Evolutionary conservation across 2,113 vertebrate species (phyloP), one percentile per base, ranked within the genome.

Genomic region (Scolopax mira): DNA sequence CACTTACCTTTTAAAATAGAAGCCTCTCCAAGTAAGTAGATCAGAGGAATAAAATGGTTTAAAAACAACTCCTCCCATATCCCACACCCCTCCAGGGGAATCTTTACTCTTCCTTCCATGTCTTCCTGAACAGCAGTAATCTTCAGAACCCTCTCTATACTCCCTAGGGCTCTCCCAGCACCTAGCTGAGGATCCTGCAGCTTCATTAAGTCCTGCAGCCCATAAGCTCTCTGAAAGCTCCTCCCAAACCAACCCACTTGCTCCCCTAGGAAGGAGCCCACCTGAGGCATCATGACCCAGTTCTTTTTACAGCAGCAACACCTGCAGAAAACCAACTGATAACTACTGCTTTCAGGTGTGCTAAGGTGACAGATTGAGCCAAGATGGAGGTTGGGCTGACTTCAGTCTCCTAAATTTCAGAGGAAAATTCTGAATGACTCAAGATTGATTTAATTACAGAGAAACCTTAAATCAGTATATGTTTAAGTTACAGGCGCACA

Each of bases 1-100:
- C 17, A 60, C 57, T 67, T 48, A 86, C 70, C 33, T 72, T 64
- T 82, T 72, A 10, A 85, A 71, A 17, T 3, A 79, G 27, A 75
- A 85, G 35, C 7, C 22, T 79, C 33, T 60, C 30, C 41, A 85
- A 48, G 13, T 35, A 71, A 72, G 18, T 23, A 69, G 9, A 79
- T n/a, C 2, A 7, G 18, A 64, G 18, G 27, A 78, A 64, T 35
- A 71, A 51, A 57, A 62, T 7, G 30, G 13, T 9, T 49, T 44
- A 78, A 25, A 90, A 79, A 51, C 13, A 21, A 52, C 13, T 37
- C 25, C 19, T 18, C 60, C 25, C 30, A 51, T 3, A 6, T 28
- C 18, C 11, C 3, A 10, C 1, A 1, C 6, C 25, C 35, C 30
- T 79, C 10, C 5, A 61, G 27, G 4, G 2, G 3, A 0, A 14